Evolutionary conservation across 2,113 vertebrate genomes (phyloP).

Genomic region (Cyprinodon brontotheroides): DNA sequence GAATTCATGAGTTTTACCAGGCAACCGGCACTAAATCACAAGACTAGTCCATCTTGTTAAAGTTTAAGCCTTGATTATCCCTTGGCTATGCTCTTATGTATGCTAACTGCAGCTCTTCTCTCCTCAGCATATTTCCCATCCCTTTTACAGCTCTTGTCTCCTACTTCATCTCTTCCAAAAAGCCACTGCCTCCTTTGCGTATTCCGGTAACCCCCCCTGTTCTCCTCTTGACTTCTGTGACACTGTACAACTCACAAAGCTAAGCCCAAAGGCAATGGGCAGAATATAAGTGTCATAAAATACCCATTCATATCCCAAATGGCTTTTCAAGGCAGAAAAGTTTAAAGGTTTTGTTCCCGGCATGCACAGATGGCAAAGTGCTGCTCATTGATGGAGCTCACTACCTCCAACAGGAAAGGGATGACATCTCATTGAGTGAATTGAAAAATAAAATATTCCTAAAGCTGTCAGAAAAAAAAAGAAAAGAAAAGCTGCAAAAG

Average conservation of each 20-base stretch:
- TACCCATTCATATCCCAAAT: constrained; percentile 65
- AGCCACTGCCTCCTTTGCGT: constrained; percentile 48
- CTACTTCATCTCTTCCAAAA: constrained; percentile 64
- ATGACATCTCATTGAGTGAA: constrained; percentile 38
- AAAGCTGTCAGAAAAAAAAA: constrained; percentile 33
- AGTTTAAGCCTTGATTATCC: constrained; percentile 56
- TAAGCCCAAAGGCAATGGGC: constrained; percentile 51
- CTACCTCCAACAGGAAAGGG: constrained; percentile 39
- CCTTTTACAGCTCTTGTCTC: constrained; percentile 47
- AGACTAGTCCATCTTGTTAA: constrained; percentile 48
- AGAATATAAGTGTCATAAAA: constrained; percentile 74
- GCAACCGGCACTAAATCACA: constrained; percentile 56
- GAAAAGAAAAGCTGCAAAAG: constrained; percentile 43
- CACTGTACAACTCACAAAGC: constrained; percentile 49
- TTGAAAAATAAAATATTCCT: constrained; percentile 36
- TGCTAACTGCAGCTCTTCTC: constrained; percentile 65
- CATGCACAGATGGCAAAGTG: constrained; percentile 36
- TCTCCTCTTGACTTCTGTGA: constrained; percentile 41
- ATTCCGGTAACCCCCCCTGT: constrained; percentile 43
- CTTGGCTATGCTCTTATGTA: constrained; percentile 41
- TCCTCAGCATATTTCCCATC: constrained; percentile 67
- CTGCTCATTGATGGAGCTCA: constrained; percentile 53
- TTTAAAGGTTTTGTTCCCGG: constrained; percentile 26
- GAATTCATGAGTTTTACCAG: constrained; percentile 39
- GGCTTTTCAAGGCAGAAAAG: constrained; percentile 62